Conservation (phyloP, 2,113 vertebrate species). For the Brevimyrus niger region DNA sequence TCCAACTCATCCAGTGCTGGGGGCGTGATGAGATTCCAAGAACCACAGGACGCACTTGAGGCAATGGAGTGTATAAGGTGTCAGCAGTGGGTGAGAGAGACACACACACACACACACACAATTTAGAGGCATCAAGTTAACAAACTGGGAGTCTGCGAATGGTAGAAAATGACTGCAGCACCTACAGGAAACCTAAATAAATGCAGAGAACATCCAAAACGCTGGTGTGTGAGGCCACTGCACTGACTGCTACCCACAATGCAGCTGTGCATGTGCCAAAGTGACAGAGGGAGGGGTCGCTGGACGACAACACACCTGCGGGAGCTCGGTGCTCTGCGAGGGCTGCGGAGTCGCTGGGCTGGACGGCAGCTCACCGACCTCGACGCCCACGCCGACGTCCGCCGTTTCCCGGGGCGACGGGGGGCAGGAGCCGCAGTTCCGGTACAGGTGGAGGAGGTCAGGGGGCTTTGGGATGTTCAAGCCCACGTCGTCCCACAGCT, state of each 20-base stretch:
- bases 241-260: background rate
- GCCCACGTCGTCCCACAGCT: conserved; percentile 97
- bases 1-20: background rate
- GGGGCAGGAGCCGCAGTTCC: conserved; percentile 77
- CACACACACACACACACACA: background rate
- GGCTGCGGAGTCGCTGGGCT: conserved; percentile 47
- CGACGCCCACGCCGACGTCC: conserved; percentile 79
- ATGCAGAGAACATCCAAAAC: background rate
- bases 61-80: background rate
- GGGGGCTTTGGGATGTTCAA: conserved; percentile 96
- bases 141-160: background rate
- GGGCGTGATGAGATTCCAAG: background rate
- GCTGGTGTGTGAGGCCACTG: background rate
- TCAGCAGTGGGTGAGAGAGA: background rate
- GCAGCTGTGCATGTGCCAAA: background rate
- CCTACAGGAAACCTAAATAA: background rate
- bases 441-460: conserved; percentile 87
- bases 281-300: background rate
- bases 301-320: conserved; percentile 26
- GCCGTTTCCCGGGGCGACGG: conserved; percentile 61
- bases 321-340: conserved; percentile 45
- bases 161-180: background rate
- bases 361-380: conserved; percentile 68
- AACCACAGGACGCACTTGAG: background rate
- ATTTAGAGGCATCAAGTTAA: background rate